Base-by-base conservation (phyloP, 2,888 invertebrate species). In the Pimpla rufipes region DNA sequence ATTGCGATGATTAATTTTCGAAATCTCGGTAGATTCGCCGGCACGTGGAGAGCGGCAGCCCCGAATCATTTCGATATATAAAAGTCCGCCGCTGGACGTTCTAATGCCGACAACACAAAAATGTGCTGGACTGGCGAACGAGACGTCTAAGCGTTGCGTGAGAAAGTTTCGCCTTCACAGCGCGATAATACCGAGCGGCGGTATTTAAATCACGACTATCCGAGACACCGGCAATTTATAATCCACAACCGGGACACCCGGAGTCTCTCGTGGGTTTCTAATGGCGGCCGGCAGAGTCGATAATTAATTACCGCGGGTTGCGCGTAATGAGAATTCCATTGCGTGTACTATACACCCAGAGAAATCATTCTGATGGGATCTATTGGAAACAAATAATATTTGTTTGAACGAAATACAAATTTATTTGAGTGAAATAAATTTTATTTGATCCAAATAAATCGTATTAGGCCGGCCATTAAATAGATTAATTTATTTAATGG, bases 1-100 rank as follows among this genome's bases (percentile, higher is more conserved):
- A 81, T 81, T 76, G 71, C 66, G 47, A 75, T 81, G 70, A 76
- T 81, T 81, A 81, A 70, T 70, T 40, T 10, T 59, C 68, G 47
- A 77, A 70, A 70, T 81, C 52, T 67, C 35, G 18, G 37, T 67
- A 37, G 50, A 47, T 67, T 59, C 67, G 13, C 16, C 64, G 52
- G 29, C 55, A n/a, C 50, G 40, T 42, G 55, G 16, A 29, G 45
- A 23, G 45, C 29, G 23, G 57, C 45, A 10, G 42, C 11, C 16
- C 35, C n/a, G 29, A 29, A 45, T 68, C 8, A 50, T 16, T 68
- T 50, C 50, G 35, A 68, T 7, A 50, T 37, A 50, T 13, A 55
- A 21, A 11, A 29, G 8, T 73, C 62, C 50, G 35, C n/a, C 23
- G 16, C 37, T 37, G 11, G 10, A 57, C 71, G 35, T 57, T 71